Conservation (phyloP, 2,888 invertebrate species). For the Ommatoiulus sabulosus region DNA sequence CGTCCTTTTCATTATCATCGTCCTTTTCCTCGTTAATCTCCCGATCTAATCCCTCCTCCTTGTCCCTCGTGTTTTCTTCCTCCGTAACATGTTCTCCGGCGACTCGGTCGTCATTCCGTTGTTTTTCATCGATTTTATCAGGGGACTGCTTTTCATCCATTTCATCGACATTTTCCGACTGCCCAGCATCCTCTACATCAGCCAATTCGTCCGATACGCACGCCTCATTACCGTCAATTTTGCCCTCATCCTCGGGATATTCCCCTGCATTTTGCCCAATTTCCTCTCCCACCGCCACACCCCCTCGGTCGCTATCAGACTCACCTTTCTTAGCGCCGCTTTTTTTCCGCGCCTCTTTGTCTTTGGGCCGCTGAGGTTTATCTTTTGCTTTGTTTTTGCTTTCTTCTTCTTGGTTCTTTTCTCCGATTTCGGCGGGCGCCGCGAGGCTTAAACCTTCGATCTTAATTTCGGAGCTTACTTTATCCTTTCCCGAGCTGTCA, state of each 20-base stretch:
- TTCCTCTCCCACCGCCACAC: neutral
- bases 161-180: neutral
- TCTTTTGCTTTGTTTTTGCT: neutral
- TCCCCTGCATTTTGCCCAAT: neutral
- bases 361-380: neutral
- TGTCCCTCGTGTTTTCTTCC: neutral
- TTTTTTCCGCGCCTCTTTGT: neutral
- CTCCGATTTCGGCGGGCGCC: neutral
- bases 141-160: slow-evolving; percentile 43
- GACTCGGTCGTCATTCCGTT: neutral
- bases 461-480: slow-evolving; percentile 1
- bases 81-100: neutral
- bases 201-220: neutral
- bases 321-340: slow-evolving; percentile 3
- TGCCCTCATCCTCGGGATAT: neutral
- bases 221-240: neutral
- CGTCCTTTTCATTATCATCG: neutral
- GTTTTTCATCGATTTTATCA: neutral
- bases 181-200: neutral
- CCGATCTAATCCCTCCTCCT: neutral
- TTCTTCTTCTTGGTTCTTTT: neutral
- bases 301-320: neutral
- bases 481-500: neutral
- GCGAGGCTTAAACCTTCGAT: neutral
- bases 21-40: neutral